phyloP scores from a whole-genome alignment of 2,797 vertebrate species.

The Apogon hyalosoma region DNA sequence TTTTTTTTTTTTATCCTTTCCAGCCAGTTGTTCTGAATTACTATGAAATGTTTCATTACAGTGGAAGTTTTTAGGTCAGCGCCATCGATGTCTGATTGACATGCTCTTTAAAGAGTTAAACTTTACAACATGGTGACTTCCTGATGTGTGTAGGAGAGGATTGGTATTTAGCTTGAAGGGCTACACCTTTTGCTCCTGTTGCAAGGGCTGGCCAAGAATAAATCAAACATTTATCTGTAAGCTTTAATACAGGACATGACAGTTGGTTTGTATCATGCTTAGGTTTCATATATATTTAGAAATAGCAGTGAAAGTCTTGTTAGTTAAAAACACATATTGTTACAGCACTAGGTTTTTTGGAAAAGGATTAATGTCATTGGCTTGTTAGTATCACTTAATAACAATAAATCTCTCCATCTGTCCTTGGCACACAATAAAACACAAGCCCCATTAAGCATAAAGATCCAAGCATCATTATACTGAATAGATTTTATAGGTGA shows the following conservation, averaged over 20 bases:
- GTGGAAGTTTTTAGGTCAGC: not conserved
- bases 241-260: no score
- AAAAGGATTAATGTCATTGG: constrained; percentile 6
- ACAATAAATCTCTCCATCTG: not conserved
- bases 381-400: not conserved
- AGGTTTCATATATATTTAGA: no score
- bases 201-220: no score
- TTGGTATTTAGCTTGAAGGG: not conserved
- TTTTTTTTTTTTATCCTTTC: not conserved
- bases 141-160: not conserved
- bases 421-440: not conserved
- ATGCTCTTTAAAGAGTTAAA: constrained; percentile 10
- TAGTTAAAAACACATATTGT: constrained; percentile 5
- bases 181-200: no score
- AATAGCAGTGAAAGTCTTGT: not conserved
- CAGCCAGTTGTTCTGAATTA: not conserved
- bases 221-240: no score
- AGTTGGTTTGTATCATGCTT: no score
- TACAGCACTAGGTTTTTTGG: not conserved
- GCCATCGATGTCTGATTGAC: not conserved
- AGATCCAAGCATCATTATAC: no score
- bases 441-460: not conserved
- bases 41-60: not conserved
- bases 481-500: no score
- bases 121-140: not conserved